Conservation (phyloP, 2,113 vertebrate species). For the Camelus bactrianus region DNA sequence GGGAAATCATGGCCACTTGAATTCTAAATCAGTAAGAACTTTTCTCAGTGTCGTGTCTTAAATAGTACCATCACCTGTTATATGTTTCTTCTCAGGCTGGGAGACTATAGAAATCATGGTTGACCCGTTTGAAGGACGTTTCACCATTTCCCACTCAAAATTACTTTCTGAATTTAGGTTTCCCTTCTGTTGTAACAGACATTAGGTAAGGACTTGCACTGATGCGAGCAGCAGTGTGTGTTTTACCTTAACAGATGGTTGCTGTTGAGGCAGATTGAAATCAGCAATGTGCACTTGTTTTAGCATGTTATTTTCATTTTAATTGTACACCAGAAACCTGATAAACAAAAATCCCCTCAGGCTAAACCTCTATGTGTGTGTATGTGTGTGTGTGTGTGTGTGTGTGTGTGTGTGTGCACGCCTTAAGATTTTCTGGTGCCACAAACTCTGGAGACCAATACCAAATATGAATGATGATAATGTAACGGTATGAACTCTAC, state of each 20-base stretch:
- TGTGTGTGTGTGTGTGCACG: not conserved
- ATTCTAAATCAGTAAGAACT: not conserved
- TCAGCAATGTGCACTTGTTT: constrained; percentile 21
- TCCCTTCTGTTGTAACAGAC: not conserved
- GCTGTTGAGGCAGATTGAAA: constrained; percentile 11
- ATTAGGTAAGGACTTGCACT: not conserved
- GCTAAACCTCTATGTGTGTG: not conserved
- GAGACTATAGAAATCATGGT: not conserved
- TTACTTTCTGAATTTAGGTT: not conserved
- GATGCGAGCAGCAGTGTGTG: not conserved
- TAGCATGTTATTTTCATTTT: constrained; percentile 45
- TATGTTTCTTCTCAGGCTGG: not conserved
- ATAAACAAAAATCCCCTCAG: not conserved
- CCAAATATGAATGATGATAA: not conserved
- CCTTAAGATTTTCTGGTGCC: not conserved
- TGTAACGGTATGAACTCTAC: not conserved
- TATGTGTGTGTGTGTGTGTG: not conserved
- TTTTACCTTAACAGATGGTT: constrained; percentile 62
- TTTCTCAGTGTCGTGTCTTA: not conserved
- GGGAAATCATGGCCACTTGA: not conserved
- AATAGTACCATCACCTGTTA: not conserved
- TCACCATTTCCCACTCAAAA: not conserved
- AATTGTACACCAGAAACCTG: not conserved
- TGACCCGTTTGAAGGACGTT: not conserved
- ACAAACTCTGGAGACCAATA: not conserved